These are phyloP conservation scores for Odontophorus gujanensis DNA, from an alignment of 2,113 vertebrate species.

Conservation along the genomic window DNA sequence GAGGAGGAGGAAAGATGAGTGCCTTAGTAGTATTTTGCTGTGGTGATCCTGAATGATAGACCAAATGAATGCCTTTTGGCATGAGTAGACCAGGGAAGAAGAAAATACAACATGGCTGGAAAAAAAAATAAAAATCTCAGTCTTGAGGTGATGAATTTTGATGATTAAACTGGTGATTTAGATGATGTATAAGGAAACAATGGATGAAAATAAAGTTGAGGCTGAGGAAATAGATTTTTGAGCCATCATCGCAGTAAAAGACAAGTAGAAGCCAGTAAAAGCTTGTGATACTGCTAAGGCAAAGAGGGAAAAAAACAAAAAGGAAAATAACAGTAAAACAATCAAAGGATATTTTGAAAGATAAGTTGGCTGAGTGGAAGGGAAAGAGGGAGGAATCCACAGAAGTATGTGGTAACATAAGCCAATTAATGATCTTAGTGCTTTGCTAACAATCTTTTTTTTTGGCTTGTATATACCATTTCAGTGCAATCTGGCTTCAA, in stretches of 20 bases:
- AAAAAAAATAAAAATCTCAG: background rate
- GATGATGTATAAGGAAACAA: background rate
- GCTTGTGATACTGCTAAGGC: background rate
- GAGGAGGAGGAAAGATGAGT: background rate
- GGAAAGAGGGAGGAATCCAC: accelerated
- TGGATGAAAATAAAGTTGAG: background rate
- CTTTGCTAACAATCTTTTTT: background rate
- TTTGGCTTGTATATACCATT: background rate
- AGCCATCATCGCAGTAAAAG: background rate
- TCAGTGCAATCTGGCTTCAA: background rate
- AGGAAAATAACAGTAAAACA: background rate
- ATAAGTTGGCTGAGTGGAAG: background rate
- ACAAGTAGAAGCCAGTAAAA: background rate
- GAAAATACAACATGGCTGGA: accelerated
- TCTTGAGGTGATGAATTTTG: background rate
- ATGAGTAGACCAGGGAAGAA: background rate
- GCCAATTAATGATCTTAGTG: background rate
- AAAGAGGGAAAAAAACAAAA: background rate
- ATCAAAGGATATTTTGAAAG: background rate
- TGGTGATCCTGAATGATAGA: background rate
- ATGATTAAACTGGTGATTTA: background rate
- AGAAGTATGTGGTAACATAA: background rate
- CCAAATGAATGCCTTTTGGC: background rate
- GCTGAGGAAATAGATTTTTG: background rate
- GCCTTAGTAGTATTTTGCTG: background rate